Evolutionary conservation across 2,797 vertebrate species (phyloP).

Genomic region (Synaphobranchus kaupii): DNA sequence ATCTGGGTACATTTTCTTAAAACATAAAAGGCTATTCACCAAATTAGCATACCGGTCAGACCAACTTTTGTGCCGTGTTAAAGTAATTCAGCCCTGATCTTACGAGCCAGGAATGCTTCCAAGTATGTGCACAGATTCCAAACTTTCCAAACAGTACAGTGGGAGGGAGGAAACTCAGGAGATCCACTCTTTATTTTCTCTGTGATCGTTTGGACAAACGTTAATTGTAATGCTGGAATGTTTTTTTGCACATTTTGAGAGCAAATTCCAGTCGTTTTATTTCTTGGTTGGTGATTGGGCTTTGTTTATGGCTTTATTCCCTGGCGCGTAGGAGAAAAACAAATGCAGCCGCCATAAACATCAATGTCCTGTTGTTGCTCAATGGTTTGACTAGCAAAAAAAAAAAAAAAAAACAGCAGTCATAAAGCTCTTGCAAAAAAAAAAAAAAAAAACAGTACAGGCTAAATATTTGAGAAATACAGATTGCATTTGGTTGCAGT

Average conservation of each 20-base stretch:
- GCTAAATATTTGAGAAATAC: conserved; percentile 5
- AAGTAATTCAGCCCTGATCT: background rate
- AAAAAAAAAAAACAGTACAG: background rate
- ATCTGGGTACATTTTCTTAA: background rate
- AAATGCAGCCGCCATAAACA: background rate
- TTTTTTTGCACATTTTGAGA: background rate
- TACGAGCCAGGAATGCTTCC: background rate
- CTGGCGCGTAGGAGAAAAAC: background rate
- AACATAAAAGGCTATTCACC: background rate
- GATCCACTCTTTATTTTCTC: background rate
- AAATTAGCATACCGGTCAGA: background rate
- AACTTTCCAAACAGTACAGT: background rate
- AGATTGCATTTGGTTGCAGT: conserved; percentile 11
- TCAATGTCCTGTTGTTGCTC: background rate
- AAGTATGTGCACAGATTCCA: background rate
- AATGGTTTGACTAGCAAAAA: background rate
- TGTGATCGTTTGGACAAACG: background rate
- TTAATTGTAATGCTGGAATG: background rate
- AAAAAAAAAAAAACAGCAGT: background rate
- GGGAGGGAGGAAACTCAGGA: background rate
- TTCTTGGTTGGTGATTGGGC: background rate
- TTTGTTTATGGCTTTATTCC: background rate
- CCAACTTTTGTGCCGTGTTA: background rate
- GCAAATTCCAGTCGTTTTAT: background rate
- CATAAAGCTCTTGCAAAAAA: background rate